Conservation (phyloP, 2,113 vertebrate species). For the Eulemur rufifrons region DNA sequence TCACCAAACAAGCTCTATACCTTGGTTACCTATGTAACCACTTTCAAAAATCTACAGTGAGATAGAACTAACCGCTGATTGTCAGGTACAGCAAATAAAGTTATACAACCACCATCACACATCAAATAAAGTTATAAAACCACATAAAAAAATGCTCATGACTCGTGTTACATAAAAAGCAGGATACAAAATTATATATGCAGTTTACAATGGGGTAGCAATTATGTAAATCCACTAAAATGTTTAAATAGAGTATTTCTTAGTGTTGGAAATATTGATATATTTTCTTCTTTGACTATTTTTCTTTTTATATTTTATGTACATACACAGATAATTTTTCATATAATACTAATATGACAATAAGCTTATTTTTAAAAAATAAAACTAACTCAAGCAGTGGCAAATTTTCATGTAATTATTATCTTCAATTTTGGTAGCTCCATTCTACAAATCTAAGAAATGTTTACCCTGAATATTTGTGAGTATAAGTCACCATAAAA, state of each 20-base stretch:
- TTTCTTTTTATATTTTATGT: background rate
- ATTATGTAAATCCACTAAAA: background rate
- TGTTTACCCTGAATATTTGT: background rate
- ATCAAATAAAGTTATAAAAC: too few species aligned
- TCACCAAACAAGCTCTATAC: too few species aligned
- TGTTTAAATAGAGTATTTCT: background rate
- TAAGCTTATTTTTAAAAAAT: conserved; percentile 1
- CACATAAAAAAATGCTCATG: background rate
- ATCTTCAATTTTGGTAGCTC: background rate
- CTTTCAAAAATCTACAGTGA: too few species aligned
- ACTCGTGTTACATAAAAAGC: background rate
- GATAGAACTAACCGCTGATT: too few species aligned
- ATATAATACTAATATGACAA: conserved; percentile 7
- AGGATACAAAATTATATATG: background rate
- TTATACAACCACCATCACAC: too few species aligned
- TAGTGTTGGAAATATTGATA: background rate
- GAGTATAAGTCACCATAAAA: background rate
- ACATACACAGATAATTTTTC: background rate
- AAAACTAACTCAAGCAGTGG: background rate
- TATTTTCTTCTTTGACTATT: background rate
- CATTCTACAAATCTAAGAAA: background rate
- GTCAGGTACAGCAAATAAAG: too few species aligned
- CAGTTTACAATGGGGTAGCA: background rate
- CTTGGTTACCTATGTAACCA: too few species aligned
- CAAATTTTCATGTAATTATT: background rate